Conservation (phyloP, 2,888 invertebrate genomes). For the Diabrotica balteata region DNA sequence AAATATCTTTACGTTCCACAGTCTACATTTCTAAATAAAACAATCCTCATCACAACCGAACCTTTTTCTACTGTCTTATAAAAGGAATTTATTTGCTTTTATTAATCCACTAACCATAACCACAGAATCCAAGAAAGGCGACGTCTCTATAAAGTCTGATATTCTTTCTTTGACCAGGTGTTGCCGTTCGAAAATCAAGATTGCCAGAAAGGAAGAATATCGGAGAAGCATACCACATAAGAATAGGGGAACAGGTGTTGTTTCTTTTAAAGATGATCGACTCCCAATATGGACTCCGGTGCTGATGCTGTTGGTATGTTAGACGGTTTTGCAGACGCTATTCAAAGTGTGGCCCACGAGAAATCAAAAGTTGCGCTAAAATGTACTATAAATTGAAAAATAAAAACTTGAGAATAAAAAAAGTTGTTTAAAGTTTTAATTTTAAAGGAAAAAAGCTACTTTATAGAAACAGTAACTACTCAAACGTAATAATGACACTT, state of each 20-base stretch:
- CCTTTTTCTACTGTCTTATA: too few relatives aligned
- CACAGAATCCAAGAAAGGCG: conserved; percentile 3
- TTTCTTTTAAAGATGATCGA: conserved; percentile 15
- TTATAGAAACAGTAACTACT: too few relatives aligned
- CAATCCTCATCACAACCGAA: too few relatives aligned
- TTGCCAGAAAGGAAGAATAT: conserved; percentile 20
- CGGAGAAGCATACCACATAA: conserved; percentile 17
- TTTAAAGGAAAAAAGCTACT: too few relatives aligned
- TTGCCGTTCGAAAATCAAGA: conserved; percentile 18
- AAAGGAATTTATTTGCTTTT: conserved; percentile 1
- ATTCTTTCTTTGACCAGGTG: conserved; percentile 15
- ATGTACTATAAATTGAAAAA: too few relatives aligned
- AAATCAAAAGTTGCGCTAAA: neutral
- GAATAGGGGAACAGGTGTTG: conserved; percentile 23
- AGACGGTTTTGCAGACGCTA: conserved; percentile 17
- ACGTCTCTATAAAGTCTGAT: conserved; percentile 10
- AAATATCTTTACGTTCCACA: too few relatives aligned
- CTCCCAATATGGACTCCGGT: conserved; percentile 8
- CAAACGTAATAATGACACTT: too few relatives aligned
- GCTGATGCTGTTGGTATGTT: conserved; percentile 9
- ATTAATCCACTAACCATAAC: conserved; percentile 4
- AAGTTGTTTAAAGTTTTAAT: too few relatives aligned
- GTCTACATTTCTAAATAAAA: too few relatives aligned
- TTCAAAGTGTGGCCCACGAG: neutral
- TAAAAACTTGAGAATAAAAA: too few relatives aligned